Percentiles rank a stretch among this genome's conserved stretches.
Conservation (phyloP, 2,113 vertebrate genomes). For the Platysternon megacephalum region DNA sequence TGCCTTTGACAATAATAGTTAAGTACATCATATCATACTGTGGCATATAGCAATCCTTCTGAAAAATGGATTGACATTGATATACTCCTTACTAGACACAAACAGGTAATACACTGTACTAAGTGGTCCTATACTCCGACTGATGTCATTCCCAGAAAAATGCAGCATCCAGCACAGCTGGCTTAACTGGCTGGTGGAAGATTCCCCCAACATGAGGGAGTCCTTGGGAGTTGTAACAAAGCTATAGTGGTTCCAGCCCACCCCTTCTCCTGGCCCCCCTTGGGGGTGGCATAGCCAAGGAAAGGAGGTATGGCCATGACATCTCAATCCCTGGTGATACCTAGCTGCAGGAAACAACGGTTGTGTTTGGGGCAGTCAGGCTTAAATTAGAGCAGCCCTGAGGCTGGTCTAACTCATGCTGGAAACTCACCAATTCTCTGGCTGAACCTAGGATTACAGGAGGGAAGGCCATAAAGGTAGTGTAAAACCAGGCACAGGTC, state of each 20-base stretch:
- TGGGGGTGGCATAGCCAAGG: neutral
- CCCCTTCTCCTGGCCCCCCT: too few species aligned
- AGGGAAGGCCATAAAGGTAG: fast-evolving
- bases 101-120: neutral
- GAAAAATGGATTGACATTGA: neutral
- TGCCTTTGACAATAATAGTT: neutral
- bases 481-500: neutral
- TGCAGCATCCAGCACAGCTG: neutral
- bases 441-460: neutral
- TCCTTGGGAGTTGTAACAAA: too few species aligned
- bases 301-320: neutral
- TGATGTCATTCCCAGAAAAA: neutral
- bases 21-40: neutral
- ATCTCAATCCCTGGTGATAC: fast-evolving
- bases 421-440: neutral
- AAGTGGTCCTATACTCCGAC: neutral
- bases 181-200: neutral
- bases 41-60: neutral
- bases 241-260: too few species aligned
- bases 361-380: neutral
- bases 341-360: neutral
- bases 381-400: neutral
- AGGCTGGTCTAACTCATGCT: neutral
- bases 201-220: neutral
- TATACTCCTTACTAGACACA: neutral